Percentiles rank a stretch among this genome's conserved stretches.
Evolutionary conservation across 2,113 vertebrate species (phyloP).

Genomic region (Xiphophorus couchianus): DNA sequence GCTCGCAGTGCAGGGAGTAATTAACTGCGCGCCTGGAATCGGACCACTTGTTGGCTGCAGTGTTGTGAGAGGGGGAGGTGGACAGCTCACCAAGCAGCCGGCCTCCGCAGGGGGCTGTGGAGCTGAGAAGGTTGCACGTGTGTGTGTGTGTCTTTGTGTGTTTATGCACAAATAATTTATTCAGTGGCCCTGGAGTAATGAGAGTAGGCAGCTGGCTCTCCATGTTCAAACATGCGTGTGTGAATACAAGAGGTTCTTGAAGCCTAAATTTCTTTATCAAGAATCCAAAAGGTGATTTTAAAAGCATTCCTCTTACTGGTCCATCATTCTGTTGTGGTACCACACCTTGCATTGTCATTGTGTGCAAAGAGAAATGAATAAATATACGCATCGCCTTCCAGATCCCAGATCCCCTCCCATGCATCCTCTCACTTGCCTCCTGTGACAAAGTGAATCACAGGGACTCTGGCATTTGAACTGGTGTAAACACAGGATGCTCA

Average conservation of each 20-base stretch:
- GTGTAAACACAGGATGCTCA: conserved; percentile 73
- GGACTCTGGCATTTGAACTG: conserved; percentile 70
- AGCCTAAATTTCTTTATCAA: neutral
- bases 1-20: conserved; percentile 28
- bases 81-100: conserved; percentile 36
- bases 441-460: conserved; percentile 68
- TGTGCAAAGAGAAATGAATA: neutral
- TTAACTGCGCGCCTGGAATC: conserved; percentile 27
- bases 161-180: conserved; percentile 14
- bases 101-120: conserved; percentile 26
- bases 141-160: neutral
- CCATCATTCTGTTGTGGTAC: neutral
- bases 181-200: conserved; percentile 39
- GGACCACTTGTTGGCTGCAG: conserved; percentile 34
- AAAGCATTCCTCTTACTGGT: neutral
- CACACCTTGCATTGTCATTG: neutral
- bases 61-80: conserved; percentile 21
- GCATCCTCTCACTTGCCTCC: conserved; percentile 39
- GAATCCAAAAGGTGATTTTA: neutral
- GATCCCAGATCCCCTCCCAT: conserved; percentile 16
- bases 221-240: conserved; percentile 23
- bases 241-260: conserved; percentile 2
- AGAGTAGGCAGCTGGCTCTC: conserved; percentile 47
- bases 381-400: conserved; percentile 17
- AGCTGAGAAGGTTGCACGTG: conserved; percentile 19